Percentiles rank a stretch among this genome's conserved stretches.
phyloP scores from a whole-genome alignment of 1,140 invertebrate species.

The Harpegnathos saltator region DNA sequence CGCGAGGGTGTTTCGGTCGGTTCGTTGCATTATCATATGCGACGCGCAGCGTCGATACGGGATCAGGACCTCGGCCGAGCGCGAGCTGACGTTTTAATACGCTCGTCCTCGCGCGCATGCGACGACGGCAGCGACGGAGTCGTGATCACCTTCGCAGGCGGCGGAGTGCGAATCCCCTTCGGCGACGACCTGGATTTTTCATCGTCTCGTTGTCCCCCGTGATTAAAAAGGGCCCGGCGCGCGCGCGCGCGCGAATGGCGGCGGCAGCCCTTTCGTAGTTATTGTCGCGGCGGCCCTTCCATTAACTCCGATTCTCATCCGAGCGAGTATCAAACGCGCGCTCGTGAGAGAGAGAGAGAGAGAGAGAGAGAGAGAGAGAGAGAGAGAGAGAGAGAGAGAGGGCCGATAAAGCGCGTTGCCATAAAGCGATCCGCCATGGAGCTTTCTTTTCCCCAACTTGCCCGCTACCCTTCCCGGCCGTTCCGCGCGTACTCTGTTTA shows the following conservation, averaged over 20 bases:
- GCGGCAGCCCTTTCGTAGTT: conserved; percentile 19
- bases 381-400: not conserved
- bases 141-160: conserved; percentile 16
- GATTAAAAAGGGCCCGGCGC: conserved; percentile 67
- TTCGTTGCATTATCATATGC: conserved; percentile 57
- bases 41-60: conserved; percentile 47
- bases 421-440: conserved; percentile 34
- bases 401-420: conserved; percentile 30
- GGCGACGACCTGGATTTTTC: conserved; percentile 68
- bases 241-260: not conserved
- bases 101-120: not conserved
- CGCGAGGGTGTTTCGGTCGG: not conserved
- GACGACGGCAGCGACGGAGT: not conserved
- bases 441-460: not conserved
- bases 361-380: too few relatives aligned
- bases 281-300: conserved; percentile 52
- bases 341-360: too few relatives aligned
- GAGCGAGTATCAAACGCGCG: conserved; percentile 65
- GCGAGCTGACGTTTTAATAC: conserved; percentile 73
- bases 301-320: conserved; percentile 72
- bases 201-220: conserved; percentile 53
- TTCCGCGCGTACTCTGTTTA: not conserved
- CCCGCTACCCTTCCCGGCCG: too few relatives aligned
- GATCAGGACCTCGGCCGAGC: conserved; percentile 42
- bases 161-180: conserved; percentile 3